Base-by-base conservation (phyloP, 1,140 invertebrate genomes). In the Drosophila repleta region DNA sequence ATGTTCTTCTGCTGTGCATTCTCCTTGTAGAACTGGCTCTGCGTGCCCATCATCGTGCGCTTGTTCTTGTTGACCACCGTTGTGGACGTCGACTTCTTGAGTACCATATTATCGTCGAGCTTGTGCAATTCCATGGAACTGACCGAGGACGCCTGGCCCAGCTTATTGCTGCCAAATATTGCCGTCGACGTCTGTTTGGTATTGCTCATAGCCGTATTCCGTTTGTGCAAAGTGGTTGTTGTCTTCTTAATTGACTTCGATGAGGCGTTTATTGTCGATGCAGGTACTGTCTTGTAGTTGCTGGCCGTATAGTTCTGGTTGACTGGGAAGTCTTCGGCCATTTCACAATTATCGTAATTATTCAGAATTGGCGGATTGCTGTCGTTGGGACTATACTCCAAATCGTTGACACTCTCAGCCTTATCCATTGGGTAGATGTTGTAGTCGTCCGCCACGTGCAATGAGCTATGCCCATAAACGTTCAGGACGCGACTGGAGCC, bases 291-390 rank as follows among this genome's bases (percentile, higher is more conserved):
- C 45, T 82, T 88, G 24, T 88, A 79, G 11, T 29, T 78, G 35
- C 24, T 83, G 20, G 61, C 49, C 45, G 74, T 63, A 53, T 75
- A 65, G 39, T 85, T 87, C 10, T 83, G 88, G 56, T 91, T 91
- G 20, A 92, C 91, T n/a, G 91, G 89, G 58, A 92, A 92, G 56
- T 92, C 91, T 63, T 92, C 91, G 39, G 79, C 78, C 80, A 90
- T 80, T 45, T 92, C 90, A 61, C 76, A 83, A 45, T 90, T 85
- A 58, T 91, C 89, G 60, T 91, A 91, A 51, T 91, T 91, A 11
- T 65, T 83, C 11, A 91, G 77, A 41, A 91, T 84, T 2, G 87
- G 90, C n/a, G 82, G 79, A 61, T 90, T 91, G 58, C 79, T 92
- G 15, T 90, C 90, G 45, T 90, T 91, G 32, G 79, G 76, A 76